Base-by-base conservation (phyloP, 2,113 vertebrate species). In the Todiramphus saurophagus region DNA sequence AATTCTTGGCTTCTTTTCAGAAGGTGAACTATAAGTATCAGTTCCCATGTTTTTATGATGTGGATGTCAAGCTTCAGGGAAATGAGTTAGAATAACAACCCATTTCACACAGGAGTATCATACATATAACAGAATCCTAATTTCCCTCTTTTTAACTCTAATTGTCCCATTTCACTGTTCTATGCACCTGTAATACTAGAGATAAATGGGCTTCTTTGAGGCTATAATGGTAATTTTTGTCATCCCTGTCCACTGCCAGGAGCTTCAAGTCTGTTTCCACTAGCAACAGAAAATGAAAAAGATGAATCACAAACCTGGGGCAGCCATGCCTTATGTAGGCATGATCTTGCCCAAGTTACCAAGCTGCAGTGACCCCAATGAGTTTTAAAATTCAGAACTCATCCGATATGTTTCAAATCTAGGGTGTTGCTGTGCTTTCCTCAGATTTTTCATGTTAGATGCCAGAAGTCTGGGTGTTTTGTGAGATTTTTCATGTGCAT, bases 81-180 rank as follows among this genome's bases (percentile, higher is more conserved):
- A 60, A 92, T 63, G 44, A 72, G 82, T 76, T 94, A 77, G 79
- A 87, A 91, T 86, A 94, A 64, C 50, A 95, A 66, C 44, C 83
- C 70, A 88, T 95, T 89, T 93, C 78, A 91, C 84, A 74, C 17
- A 69, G 59, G 39, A 87, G 28, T 85, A 83, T 91, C 58, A 66
- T 62, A 72, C 14, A 41, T 91, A 93, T 56, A 91, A 79, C 77
- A 50, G 77, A 76, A 74, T 86, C 64, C 70, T 83, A 77, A 88
- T 96, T 93, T 93, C 41, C 37, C 15, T 94, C 85, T 85, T 94
- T 95, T 93, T 72, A 79, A 77, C 50, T 83, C 63, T 78, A 93
- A 91, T 93, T 93, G 70, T 76, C 72, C 79, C 35, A 70, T 95
- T 96, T 77, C 82, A 80, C 79, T 94, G 60, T 59, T 66, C 64